These are phyloP conservation scores for Pseudotriccus pelzelni DNA, from an alignment of 2,797 vertebrate genomes.

Conservation along the genomic window DNA sequence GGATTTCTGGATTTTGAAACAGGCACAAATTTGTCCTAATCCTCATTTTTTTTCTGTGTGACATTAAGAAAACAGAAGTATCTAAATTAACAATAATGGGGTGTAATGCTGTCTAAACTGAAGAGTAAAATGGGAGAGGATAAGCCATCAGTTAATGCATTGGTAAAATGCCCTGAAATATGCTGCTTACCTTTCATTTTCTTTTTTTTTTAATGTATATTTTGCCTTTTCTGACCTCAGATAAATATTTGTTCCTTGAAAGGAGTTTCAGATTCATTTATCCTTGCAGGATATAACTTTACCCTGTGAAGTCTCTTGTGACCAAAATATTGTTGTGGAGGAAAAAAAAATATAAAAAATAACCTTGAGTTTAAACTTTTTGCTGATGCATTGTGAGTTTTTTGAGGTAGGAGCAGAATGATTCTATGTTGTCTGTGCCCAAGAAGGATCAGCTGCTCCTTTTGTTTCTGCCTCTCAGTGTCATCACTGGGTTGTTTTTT, in stretches of 20 bases:
- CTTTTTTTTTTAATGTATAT: neutral
- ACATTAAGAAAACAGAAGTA: neutral
- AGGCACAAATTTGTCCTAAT: neutral
- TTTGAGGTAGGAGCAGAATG: neutral
- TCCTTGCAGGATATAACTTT: constrained; percentile 19
- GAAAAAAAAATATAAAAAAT: neutral
- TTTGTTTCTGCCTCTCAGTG: neutral
- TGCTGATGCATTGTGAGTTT: neutral
- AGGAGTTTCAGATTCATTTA: constrained; percentile 38
- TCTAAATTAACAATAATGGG: neutral
- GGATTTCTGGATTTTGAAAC: neutral
- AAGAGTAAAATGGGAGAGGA: neutral
- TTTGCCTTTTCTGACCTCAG: neutral
- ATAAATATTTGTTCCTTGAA: constrained; percentile 5
- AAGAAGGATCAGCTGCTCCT: neutral
- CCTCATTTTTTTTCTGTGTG: neutral
- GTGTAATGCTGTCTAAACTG: neutral
- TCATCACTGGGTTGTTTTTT: neutral
- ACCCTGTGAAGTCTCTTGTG: neutral
- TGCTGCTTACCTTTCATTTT: neutral
- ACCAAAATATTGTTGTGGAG: constrained; percentile 15
- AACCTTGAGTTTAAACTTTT: neutral
- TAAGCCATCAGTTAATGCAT: neutral
- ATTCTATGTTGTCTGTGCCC: neutral
- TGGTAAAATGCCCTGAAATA: neutral